A percentile compares a stretch with the other conserved stretches of the same genome.
These are phyloP conservation scores for Perca fluviatilis DNA, from an alignment of 2,113 vertebrate species.

Conservation along the genomic window DNA sequence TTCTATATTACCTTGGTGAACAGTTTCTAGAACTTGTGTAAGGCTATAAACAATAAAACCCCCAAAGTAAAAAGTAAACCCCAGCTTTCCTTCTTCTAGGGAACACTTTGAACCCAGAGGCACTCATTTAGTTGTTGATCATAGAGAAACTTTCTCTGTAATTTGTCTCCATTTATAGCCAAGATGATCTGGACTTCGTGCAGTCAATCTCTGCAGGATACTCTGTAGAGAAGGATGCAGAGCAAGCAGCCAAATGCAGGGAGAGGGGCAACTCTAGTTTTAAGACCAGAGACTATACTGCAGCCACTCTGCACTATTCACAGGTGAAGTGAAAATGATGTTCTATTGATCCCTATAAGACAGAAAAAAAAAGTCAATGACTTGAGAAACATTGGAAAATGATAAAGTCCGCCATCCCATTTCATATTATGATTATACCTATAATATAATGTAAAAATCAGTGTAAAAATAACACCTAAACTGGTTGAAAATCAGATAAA, in stretches of 20 bases:
- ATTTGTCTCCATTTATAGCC: slow-evolving; percentile 46
- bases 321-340: slow-evolving; percentile 77
- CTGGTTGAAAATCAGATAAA: background rate
- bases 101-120: background rate
- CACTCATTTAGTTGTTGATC: background rate
- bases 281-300: slow-evolving; percentile 80
- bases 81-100: background rate
- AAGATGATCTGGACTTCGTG: slow-evolving; percentile 82
- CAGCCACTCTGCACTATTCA: slow-evolving; percentile 88
- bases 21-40: background rate
- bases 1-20: background rate
- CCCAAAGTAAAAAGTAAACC: background rate
- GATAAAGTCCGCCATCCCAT: background rate
- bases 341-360: background rate
- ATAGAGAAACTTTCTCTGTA: background rate
- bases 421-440: background rate
- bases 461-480: background rate
- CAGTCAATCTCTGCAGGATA: slow-evolving; percentile 69
- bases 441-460: background rate
- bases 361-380: background rate
- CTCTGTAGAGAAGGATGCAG: slow-evolving; percentile 81
- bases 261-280: slow-evolving; percentile 91
- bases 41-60: background rate
- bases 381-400: background rate
- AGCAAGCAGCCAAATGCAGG: slow-evolving; percentile 81